Conservation (phyloP, 2,888 invertebrate species). For the Alentia gelatinosa region DNA sequence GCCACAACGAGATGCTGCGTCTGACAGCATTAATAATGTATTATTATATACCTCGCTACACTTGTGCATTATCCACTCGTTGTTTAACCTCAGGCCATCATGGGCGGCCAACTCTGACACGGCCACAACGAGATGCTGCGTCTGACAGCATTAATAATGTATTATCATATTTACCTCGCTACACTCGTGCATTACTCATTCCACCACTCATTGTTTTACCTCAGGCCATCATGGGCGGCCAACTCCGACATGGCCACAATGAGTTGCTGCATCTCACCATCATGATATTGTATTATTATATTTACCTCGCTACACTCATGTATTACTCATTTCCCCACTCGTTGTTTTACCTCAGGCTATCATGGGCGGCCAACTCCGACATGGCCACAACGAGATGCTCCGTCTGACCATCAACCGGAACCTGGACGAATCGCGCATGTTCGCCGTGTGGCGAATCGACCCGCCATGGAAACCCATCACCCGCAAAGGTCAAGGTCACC, state of each 20-base stretch:
- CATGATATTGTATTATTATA: too few species aligned
- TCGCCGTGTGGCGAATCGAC: conserved; percentile 96
- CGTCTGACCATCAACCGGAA: conserved; percentile 89
- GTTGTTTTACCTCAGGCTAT: conserved; percentile 84
- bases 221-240: conserved; percentile 91
- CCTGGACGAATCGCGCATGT: conserved; percentile 90
- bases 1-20: conserved; percentile 95
- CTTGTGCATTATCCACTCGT: too few species aligned
- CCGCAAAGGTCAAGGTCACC: conserved; percentile 88
- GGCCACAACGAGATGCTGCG: conserved; percentile 95
- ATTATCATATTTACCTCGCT: too few species aligned
- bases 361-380: conserved; percentile 90
- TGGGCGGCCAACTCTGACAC: conserved; percentile 90
- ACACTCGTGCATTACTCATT: too few species aligned
- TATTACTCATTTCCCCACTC: too few species aligned
- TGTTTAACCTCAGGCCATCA: conserved; percentile 85
- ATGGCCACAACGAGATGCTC: conserved; percentile 93
- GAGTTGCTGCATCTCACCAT: conserved; percentile 92
- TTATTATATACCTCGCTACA: too few species aligned
- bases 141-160: too few species aligned
- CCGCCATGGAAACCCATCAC: conserved; percentile 96
- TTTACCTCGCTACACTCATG: too few species aligned
- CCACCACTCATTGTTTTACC: conserved; percentile 64
- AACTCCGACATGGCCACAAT: conserved; percentile 89
- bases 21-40: too few species aligned